Percentiles rank a stretch among this genome's conserved stretches.
These are phyloP conservation scores for Hedychridium roseum DNA, from an alignment of 2,888 invertebrate species.

Conservation along the genomic window DNA sequence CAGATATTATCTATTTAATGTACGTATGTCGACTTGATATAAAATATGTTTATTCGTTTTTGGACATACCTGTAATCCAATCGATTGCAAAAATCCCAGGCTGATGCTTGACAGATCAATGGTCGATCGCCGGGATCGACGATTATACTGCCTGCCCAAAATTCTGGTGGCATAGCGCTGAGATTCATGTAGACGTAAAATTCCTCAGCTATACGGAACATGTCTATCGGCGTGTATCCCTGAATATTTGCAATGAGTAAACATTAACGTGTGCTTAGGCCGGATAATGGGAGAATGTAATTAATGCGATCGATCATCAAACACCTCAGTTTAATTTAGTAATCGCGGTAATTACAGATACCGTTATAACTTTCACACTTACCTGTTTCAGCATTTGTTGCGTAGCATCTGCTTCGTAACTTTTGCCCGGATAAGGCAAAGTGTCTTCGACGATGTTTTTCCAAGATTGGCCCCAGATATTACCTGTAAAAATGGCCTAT, in stretches of 20 bases:
- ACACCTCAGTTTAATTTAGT: too few relatives aligned
- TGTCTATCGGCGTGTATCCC: conserved; percentile 83
- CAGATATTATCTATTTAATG: too few relatives aligned
- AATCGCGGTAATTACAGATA: too few relatives aligned
- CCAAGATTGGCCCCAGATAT: conserved; percentile 93
- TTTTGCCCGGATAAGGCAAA: conserved; percentile 86
- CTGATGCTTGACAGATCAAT: conserved; percentile 88
- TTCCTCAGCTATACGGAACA: conserved; percentile 89
- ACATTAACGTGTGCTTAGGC: too few relatives aligned
- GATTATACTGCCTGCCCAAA: conserved; percentile 87
- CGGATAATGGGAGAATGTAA: too few relatives aligned
- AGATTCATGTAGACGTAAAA: conserved; percentile 91
- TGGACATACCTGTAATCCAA: conserved; percentile 80
- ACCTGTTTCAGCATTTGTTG: conserved; percentile 1
- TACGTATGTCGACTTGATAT: too few relatives aligned
- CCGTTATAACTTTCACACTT: too few relatives aligned
- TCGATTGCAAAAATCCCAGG: conserved; percentile 93
- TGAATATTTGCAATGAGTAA: conserved; percentile 55
- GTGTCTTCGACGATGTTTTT: conserved; percentile 81
- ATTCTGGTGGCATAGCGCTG: conserved; percentile 84
- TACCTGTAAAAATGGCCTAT: conserved; percentile 65
- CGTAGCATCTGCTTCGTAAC: conserved; percentile 58
- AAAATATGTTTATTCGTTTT: conserved; percentile 1
- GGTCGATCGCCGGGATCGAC: conserved; percentile 81
- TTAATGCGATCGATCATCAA: too few relatives aligned